These are phyloP conservation scores for Brachystomella parvula DNA, from an alignment of 1,140 invertebrate species.

Conservation along the genomic window DNA sequence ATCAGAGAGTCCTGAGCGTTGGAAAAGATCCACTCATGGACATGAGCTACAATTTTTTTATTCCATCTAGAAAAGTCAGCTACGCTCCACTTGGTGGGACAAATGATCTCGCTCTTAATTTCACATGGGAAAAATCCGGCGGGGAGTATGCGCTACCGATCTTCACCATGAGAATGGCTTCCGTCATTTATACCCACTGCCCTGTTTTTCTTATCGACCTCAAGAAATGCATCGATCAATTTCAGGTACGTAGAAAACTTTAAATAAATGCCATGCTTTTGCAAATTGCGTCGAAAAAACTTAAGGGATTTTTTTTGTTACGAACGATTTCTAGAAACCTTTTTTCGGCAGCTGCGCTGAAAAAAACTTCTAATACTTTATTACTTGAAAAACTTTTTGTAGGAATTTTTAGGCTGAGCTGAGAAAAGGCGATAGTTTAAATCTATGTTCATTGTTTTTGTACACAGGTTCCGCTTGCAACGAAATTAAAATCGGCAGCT, in stretches of 20 bases:
- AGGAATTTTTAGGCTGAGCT: too few relatives aligned
- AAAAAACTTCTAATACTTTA: too few relatives aligned
- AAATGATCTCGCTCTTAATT: conserved; percentile 8
- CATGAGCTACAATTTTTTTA: not conserved
- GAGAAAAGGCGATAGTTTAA: too few relatives aligned
- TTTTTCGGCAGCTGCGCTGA: too few relatives aligned
- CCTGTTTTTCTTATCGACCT: conserved; percentile 76
- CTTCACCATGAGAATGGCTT: conserved; percentile 69
- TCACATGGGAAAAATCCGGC: conserved; percentile 1
- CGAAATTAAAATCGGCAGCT: conserved; percentile 61
- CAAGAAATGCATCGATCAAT: conserved; percentile 37
- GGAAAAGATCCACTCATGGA: conserved; percentile 54
- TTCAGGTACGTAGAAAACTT: conserved; percentile 30
- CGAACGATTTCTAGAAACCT: too few relatives aligned
- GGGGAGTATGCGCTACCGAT: conserved; percentile 41
- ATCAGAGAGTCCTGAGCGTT: conserved; percentile 64
- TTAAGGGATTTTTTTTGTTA: too few relatives aligned
- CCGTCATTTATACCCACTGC: conserved; percentile 87
- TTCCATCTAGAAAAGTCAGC: not conserved
- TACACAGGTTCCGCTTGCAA: conserved; percentile 29
- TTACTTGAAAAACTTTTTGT: too few relatives aligned
- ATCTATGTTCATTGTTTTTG: too few relatives aligned
- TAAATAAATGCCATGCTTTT: not conserved
- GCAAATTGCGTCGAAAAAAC: not conserved
- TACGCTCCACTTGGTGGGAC: not conserved